Evolutionary conservation across 2,113 vertebrate genomes (phyloP).

Genomic region (Pterocles burchelli): DNA sequence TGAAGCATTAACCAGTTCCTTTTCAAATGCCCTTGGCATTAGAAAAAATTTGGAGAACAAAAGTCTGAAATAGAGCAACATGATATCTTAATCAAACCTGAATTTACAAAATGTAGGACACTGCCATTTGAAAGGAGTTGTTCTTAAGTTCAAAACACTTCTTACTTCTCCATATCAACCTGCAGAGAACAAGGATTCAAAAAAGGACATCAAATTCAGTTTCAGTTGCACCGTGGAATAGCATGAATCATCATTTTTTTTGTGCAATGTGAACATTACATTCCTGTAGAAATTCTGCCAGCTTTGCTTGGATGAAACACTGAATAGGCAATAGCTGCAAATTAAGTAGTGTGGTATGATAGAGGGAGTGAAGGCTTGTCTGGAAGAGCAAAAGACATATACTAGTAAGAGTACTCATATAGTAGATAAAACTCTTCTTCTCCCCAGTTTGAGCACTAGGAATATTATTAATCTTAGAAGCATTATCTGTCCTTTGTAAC

Average conservation of each 20-base stretch:
- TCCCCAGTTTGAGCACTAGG: neutral
- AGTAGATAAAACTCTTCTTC: neutral
- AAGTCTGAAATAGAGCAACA: neutral
- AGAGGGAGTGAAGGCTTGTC: slow-evolving; percentile 6
- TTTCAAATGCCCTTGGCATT: neutral
- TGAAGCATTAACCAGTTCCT: neutral
- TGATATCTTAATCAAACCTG: neutral
- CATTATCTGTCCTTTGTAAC: neutral
- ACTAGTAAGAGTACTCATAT: neutral
- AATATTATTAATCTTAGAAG: neutral
- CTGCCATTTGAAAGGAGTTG: neutral
- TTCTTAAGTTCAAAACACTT: neutral
- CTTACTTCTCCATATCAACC: neutral
- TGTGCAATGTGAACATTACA: neutral
- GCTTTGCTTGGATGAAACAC: neutral
- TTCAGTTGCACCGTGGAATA: neutral
- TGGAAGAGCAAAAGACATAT: neutral
- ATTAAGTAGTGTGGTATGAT: neutral
- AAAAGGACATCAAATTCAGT: neutral
- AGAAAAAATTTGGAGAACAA: neutral
- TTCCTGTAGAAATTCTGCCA: neutral
- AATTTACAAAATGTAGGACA: neutral
- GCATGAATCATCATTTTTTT: neutral
- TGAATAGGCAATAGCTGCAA: slow-evolving; percentile 3
- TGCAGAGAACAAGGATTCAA: neutral